A percentile compares a stretch with the other conserved stretches of the same genome.
Evolutionary conservation across 2,113 vertebrate genomes (phyloP).

Genomic region (Vidua macroura): DNA sequence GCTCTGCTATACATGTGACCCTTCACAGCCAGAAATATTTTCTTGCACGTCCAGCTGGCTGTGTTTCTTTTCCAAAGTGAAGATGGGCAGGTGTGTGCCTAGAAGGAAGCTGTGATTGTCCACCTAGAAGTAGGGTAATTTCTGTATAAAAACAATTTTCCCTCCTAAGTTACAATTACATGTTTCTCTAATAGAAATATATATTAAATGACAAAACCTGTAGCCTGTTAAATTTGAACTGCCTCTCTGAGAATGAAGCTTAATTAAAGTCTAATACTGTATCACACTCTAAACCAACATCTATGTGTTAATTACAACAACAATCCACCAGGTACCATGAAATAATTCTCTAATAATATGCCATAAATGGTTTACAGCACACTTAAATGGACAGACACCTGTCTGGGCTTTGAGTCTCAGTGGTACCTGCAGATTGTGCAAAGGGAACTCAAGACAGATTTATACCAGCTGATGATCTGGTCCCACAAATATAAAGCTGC

Average conservation of each 20-base stretch:
- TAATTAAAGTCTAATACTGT: not conserved
- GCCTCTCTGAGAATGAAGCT: not conserved
- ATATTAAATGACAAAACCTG: not conserved
- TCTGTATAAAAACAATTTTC: not conserved
- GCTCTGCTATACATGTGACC: not conserved
- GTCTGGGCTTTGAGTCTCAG: not conserved
- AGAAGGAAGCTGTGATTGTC: not conserved
- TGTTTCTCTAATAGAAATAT: not conserved
- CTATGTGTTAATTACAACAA: not conserved
- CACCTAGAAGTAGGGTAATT: not conserved
- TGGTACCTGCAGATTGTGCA: not conserved
- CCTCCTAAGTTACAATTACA: not conserved
- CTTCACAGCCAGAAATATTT: not conserved
- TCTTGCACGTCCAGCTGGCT: not conserved
- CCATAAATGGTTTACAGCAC: not conserved
- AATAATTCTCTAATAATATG: not conserved
- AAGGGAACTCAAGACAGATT: not conserved
- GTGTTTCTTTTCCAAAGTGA: not conserved
- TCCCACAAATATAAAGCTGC: not conserved
- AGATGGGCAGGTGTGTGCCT: accelerated
- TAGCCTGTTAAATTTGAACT: not conserved
- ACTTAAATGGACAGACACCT: not conserved
- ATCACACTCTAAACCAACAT: not conserved
- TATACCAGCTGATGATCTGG: not conserved
- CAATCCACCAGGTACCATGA: not conserved